Evolutionary conservation across 2,888 invertebrate genomes (phyloP), one percentile per base, ranked within the genome.

Genomic region (Ametastegia equiseti): DNA sequence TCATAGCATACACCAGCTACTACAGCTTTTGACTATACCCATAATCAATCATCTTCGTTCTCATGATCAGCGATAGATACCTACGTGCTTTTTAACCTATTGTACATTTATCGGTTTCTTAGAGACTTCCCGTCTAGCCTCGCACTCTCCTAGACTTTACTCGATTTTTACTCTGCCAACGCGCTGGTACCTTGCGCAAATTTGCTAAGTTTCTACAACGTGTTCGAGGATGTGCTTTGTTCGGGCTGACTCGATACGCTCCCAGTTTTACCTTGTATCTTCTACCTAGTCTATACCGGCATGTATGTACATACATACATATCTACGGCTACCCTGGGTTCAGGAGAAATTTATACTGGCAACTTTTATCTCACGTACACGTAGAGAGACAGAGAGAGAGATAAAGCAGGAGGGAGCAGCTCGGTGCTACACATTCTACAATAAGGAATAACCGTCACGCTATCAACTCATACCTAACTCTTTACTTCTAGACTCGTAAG

Each of bases 221-320:
- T 75, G 54, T 75, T 75, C 15, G n/a, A 71, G 47, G 42, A 47
- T 71, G 45, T 71, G 45, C 47, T 71, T 71, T 47, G 71, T 45
- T 36, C 75, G 50, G 33, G 54, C n/a, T 30, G 47, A 23, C 75
- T 75, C 27, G 75, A 54, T 75, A 45, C 75, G 75, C 54, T 75
- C 11, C 33, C 33, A 54, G 54, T 54, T 50, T 75, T 75, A 19
- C 71, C 67, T 71, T 47, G 71, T 47, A 27, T 67, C 36, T 39
- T 23, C n/a, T 39, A 3, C 36, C 60, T 27, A 60, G 36, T 67
- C 36, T 39, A 39, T 39, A 39, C 7, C 67, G 13, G 23, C 67
- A 19, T 36, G 27, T 23, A 19, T n/a, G 54, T 7, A 54, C 19
- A 19, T n/a, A 54, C 54, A n/a, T 6, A 15, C n/a, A 3, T 54